phyloP scores from a whole-genome alignment of 2,888 invertebrate species.

The Clitarchus hookeri region DNA sequence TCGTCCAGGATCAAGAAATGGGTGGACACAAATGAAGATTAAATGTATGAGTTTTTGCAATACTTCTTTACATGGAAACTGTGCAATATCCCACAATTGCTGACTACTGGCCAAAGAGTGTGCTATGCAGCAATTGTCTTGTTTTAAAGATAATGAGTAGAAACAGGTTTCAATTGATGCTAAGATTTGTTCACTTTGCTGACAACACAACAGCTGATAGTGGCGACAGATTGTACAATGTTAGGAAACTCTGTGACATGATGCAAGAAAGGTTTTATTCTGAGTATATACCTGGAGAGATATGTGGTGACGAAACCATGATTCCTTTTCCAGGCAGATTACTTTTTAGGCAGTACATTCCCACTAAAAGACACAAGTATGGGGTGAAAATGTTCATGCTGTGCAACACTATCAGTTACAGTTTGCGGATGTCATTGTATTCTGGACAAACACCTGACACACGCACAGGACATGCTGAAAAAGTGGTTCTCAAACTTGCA shows the following conservation, averaged over 20 bases:
- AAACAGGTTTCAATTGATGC: slow-evolving; percentile 20
- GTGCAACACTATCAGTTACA: slow-evolving; percentile 5
- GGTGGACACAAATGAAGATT: not conserved
- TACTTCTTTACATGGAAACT: no score
- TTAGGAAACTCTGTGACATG: not conserved
- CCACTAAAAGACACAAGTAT: not conserved
- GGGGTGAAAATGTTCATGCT: slow-evolving; percentile 19
- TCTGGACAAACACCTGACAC: not conserved
- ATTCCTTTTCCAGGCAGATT: slow-evolving; percentile 17
- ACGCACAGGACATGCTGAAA: not conserved
- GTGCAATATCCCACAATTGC: not conserved
- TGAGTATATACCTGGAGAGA: not conserved
- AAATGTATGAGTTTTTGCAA: no score
- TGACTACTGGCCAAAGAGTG: not conserved
- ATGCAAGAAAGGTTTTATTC: not conserved
- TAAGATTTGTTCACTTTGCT: not conserved
- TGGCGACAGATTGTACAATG: not conserved
- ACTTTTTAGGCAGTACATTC: slow-evolving; percentile 17
- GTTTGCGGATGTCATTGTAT: not conserved
- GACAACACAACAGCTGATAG: not conserved
- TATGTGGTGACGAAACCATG: not conserved
- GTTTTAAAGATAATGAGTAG: slow-evolving; percentile 2
- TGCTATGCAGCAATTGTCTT: not conserved
- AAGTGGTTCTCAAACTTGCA: not conserved
- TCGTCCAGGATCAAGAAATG: slow-evolving; percentile 18